Conservation (phyloP, 2,113 vertebrate genomes). For the Scortum barcoo region DNA sequence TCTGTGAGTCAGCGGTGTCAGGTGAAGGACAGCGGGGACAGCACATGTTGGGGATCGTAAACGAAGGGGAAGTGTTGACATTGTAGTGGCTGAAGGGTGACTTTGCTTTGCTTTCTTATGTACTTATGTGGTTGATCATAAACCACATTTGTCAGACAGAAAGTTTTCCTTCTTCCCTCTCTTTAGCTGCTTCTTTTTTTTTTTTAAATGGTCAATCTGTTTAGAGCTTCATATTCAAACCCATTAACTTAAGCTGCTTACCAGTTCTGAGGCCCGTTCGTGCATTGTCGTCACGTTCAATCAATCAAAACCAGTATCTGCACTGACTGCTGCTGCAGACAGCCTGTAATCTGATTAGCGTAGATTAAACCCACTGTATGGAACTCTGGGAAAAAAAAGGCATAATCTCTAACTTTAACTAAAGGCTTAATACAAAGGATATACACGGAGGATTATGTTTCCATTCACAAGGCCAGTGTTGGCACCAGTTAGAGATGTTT, state of each 20-base stretch:
- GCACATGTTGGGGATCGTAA: neutral
- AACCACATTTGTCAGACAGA: constrained; percentile 19
- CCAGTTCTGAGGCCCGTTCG: constrained; percentile 29
- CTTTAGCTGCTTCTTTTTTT: constrained; percentile 18
- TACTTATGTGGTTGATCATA: constrained; percentile 36
- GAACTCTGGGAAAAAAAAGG: constrained; percentile 30
- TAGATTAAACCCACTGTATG: constrained; percentile 64
- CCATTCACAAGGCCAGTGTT: neutral
- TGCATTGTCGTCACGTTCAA: constrained; percentile 59
- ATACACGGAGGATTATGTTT: constrained; percentile 39
- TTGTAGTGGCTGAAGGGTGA: constrained; percentile 34
- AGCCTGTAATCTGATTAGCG: constrained; percentile 74
- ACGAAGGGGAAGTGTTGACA: constrained; percentile 42
- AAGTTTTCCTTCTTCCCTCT: neutral
- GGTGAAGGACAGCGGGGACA: constrained; percentile 25
- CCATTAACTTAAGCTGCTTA: constrained; percentile 75
- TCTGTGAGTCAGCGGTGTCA: neutral
- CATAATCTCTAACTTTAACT: constrained; percentile 60
- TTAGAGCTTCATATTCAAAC: constrained; percentile 45
- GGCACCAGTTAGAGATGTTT: neutral
- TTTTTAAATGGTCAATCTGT: constrained; percentile 28
- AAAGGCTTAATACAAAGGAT: constrained; percentile 33
- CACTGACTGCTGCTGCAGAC: constrained; percentile 36
- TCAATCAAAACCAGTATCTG: constrained; percentile 66
- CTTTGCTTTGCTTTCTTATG: constrained; percentile 45